A percentile compares a stretch with the other conserved stretches of the same genome.
Conservation (phyloP, 2,888 invertebrate species). For the Thymelicus sylvestris region DNA sequence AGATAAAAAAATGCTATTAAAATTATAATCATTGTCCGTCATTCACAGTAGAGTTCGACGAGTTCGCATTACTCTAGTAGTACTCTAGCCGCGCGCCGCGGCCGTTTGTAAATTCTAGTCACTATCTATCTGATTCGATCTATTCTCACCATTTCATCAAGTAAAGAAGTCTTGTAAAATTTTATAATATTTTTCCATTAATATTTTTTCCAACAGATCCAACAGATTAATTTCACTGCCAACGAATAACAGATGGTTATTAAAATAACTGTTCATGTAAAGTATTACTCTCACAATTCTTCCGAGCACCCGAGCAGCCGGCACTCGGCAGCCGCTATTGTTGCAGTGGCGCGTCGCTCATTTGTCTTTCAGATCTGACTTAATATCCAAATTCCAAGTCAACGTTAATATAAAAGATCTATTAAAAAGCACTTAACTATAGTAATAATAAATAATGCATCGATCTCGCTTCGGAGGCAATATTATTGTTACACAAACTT, state of each 20-base stretch:
- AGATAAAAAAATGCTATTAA: too few relatives aligned
- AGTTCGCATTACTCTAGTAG: too few relatives aligned
- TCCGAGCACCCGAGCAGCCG: not conserved
- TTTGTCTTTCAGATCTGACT: slow-evolving; percentile 4
- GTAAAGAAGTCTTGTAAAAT: not conserved
- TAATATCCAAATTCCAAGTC: not conserved
- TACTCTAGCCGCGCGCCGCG: too few relatives aligned
- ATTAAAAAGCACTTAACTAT: not conserved
- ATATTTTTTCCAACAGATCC: not conserved
- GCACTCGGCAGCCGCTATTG: not conserved
- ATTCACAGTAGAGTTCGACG: too few relatives aligned
- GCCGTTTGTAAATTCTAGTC: too few relatives aligned
- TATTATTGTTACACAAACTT: too few relatives aligned
- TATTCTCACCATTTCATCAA: too few relatives aligned
- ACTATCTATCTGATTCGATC: too few relatives aligned
- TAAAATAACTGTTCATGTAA: not conserved
- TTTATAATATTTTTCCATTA: not conserved
- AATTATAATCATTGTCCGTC: too few relatives aligned
- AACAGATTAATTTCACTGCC: not conserved
- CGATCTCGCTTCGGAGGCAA: too few relatives aligned
- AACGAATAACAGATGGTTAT: not conserved
- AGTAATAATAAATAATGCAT: too few relatives aligned
- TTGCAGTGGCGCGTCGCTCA: not conserved
- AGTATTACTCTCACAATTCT: slow-evolving; percentile 6
- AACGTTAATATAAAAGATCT: not conserved